These are phyloP conservation scores for Paramormyrops hopkinsi DNA, from an alignment of 2,797 vertebrate genomes.

Conservation along the genomic window DNA sequence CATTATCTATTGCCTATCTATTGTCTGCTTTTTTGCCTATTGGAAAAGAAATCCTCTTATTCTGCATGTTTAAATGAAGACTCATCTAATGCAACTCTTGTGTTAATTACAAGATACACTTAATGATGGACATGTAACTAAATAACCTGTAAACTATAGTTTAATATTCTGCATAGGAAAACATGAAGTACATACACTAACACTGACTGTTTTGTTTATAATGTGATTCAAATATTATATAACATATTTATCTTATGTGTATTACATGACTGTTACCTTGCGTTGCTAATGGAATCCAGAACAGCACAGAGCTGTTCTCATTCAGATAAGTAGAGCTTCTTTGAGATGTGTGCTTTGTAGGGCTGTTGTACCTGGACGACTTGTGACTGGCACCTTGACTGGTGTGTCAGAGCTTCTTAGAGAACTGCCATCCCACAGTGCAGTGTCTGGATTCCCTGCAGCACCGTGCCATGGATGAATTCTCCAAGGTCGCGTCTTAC, in stretches of 20 bases:
- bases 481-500: conserved; percentile 78
- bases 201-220: neutral
- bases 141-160: neutral
- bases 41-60: neutral
- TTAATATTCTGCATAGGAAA: neutral
- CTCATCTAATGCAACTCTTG: neutral
- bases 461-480: conserved; percentile 82
- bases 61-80: neutral
- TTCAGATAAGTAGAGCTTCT: neutral
- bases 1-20: neutral
- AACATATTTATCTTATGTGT: neutral
- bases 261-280: neutral
- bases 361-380: neutral
- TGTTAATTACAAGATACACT: neutral
- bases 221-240: neutral
- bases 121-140: neutral
- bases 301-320: neutral
- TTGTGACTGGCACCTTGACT: conserved; percentile 33
- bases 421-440: conserved; percentile 83
- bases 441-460: conserved; percentile 84
- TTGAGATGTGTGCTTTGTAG: neutral
- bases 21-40: neutral
- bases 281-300: neutral
- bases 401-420: conserved; percentile 76
- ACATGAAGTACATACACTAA: neutral